Base-by-base conservation (phyloP, 2,113 vertebrate species). In the Siphamia tubifer region DNA sequence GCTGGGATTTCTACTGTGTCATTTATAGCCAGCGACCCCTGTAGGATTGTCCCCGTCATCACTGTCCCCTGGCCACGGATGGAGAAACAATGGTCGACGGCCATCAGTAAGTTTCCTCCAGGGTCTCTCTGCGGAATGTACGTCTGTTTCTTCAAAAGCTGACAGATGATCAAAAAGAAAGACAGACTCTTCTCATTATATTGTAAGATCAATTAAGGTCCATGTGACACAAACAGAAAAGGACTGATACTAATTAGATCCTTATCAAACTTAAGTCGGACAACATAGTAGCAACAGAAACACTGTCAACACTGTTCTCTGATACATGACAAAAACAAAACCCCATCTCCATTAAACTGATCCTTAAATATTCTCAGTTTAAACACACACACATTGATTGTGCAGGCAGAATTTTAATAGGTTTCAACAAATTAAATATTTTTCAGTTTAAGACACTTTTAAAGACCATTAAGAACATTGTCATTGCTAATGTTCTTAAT, bases 71-170 rank as follows among this genome's bases (percentile, higher is more conserved):
- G 98, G 83, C 98, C 98, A 31, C 93, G 95, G 89, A 99, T 98
- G 70, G 95, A 98, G 90, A 99, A 99, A 79, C 98, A 99, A 82
- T 99, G 98, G 89, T 99, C 97, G 2, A 98, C 94, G 3, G 98
- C 95, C 96, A 99, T 97, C 30, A 99, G 93, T 40, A 99, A 94
- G 11, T 94, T 88, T 42, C 98, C 98, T 0, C 87, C 91, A 3
- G 96, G 92, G 72, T 98, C 94, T 91, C 98, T 94, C 4, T 70
- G 81, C 5, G 98, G 98, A 82, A 98, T 87, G 85, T 95, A 95
- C 7, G 94, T 93, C 89, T 98, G 94, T 52, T 94, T 93, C 79
- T 93, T 96, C 87, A 99, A 90, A 75, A 99, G 92, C 98, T 99
- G 70, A 40, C 15, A 34, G 10, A 58, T 8, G 15, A 48, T 3